phyloP scores from a whole-genome alignment of 2,113 vertebrate genomes.

The Stegastes partitus region DNA sequence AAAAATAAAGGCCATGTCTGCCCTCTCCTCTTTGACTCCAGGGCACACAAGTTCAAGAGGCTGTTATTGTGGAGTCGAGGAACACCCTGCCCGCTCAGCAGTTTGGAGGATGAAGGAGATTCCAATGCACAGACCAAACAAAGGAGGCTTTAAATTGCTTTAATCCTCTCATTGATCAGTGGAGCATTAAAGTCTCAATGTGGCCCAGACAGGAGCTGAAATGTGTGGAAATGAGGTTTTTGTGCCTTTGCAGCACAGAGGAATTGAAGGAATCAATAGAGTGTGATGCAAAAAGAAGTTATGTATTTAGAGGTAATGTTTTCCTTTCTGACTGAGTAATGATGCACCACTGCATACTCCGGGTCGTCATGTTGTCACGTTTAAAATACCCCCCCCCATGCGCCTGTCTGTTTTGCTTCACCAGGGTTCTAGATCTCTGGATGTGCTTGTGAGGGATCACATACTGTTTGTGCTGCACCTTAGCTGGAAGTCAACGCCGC shows the following conservation, averaged over 20 bases:
- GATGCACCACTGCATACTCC: not conserved
- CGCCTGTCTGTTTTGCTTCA: not conserved
- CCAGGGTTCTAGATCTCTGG: not conserved
- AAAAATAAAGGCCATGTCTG: slow-evolving; percentile 21
- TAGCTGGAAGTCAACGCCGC: slow-evolving; percentile 21
- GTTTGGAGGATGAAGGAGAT: slow-evolving; percentile 52
- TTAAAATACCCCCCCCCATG: not conserved
- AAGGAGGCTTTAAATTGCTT: slow-evolving; percentile 61
- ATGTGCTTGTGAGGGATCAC: not conserved
- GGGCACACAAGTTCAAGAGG: slow-evolving; percentile 14
- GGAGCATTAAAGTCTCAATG: slow-evolving; percentile 66
- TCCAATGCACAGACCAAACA: slow-evolving; percentile 57
- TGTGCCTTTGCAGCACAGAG: slow-evolving; percentile 34
- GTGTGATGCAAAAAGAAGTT: slow-evolving; percentile 20
- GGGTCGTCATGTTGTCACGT: not conserved
- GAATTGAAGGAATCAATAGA: slow-evolving; percentile 34
- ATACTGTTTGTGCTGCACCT: slow-evolving; percentile 5
- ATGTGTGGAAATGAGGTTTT: slow-evolving; percentile 45
- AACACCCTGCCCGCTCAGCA: slow-evolving; percentile 31
- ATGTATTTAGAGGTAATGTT: not conserved
- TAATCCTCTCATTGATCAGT: slow-evolving; percentile 73
- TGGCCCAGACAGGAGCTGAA: slow-evolving; percentile 24
- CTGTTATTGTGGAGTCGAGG: slow-evolving; percentile 4
- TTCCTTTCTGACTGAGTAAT: not conserved
- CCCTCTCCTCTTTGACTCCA: slow-evolving; percentile 30